Evolutionary conservation across 2,797 vertebrate genomes (phyloP).

Genomic region (Gouania willdenowi): DNA sequence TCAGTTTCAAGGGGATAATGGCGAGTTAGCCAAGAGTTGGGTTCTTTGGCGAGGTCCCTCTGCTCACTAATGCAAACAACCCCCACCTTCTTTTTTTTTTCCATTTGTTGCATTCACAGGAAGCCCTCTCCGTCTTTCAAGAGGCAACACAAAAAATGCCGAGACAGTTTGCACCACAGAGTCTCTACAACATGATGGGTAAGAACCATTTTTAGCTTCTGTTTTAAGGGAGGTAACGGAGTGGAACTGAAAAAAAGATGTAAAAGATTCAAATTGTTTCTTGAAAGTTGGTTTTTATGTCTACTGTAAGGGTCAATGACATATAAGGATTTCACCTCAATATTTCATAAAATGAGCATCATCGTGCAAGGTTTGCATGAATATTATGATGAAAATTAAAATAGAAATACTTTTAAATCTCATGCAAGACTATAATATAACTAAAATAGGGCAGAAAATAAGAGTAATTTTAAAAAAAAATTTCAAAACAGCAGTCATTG

Average conservation of each 20-base stretch:
- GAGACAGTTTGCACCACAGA: constrained; percentile 97
- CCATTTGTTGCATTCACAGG: constrained; percentile 71
- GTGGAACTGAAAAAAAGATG: not conserved
- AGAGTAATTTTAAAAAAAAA: too few species aligned
- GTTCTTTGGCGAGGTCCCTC: constrained; percentile 24
- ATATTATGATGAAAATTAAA: too few species aligned
- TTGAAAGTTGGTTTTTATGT: too few species aligned
- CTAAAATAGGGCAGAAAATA: too few species aligned
- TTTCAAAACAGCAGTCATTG: too few species aligned
- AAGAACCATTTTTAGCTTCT: constrained; percentile 59
- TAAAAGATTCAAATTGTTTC: not conserved
- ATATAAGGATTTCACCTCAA: too few species aligned
- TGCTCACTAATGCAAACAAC: constrained; percentile 44
- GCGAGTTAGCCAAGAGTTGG: constrained; percentile 26
- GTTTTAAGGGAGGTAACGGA: not conserved
- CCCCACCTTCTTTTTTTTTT: constrained; percentile 10
- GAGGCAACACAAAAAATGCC: constrained; percentile 99
- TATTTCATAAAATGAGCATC: too few species aligned
- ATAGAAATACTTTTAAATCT: too few species aligned
- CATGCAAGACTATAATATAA: too few species aligned
- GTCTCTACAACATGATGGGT: constrained; percentile 99
- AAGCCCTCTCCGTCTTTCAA: constrained; percentile 92
- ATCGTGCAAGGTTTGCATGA: too few species aligned
- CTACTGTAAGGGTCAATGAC: too few species aligned
- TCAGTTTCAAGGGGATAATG: constrained; percentile 39